A percentile compares a stretch with the other conserved stretches of the same genome.
These are phyloP conservation scores for Autographa pulchrina DNA, from an alignment of 2,888 invertebrate genomes.

Conservation along the genomic window DNA sequence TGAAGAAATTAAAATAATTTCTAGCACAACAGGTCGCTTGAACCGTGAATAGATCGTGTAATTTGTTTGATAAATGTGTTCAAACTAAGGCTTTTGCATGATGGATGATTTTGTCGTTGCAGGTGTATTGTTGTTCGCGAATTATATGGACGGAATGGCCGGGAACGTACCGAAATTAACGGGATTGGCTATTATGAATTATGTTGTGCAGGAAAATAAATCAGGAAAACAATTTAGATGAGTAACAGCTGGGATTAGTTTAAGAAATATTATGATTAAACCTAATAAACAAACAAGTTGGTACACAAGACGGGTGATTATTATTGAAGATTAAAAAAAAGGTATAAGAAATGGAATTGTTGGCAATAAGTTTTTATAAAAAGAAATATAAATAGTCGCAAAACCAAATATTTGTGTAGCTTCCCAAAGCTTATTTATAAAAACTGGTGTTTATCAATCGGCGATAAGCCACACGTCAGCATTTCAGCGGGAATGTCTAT, in stretches of 20 bases:
- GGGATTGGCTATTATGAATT: conserved; percentile 5
- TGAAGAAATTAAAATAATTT: conserved; percentile 57
- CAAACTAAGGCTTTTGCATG: conserved; percentile 19
- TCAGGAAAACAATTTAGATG: neutral
- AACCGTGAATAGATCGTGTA: conserved; percentile 46
- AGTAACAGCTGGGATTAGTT: neutral
- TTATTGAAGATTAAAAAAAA: no score
- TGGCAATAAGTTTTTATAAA: neutral
- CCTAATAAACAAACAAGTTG: neutral
- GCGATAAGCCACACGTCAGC: conserved; percentile 42
- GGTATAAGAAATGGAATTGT: neutral
- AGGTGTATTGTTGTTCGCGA: conserved; percentile 11
- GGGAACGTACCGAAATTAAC: neutral
- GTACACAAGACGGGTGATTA: neutral
- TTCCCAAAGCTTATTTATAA: neutral
- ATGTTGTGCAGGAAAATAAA: neutral
- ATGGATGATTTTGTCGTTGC: conserved; percentile 25
- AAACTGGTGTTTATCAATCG: conserved; percentile 8
- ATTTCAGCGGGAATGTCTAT: conserved; percentile 38
- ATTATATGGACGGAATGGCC: neutral
- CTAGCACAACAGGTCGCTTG: conserved; percentile 53
- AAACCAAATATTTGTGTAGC: neutral
- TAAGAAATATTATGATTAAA: conserved; percentile 1
- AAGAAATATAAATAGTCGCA: neutral
- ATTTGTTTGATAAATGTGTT: conserved; percentile 56